Conservation (phyloP, 1,140 invertebrate species). For the Lepidostoma basale region DNA sequence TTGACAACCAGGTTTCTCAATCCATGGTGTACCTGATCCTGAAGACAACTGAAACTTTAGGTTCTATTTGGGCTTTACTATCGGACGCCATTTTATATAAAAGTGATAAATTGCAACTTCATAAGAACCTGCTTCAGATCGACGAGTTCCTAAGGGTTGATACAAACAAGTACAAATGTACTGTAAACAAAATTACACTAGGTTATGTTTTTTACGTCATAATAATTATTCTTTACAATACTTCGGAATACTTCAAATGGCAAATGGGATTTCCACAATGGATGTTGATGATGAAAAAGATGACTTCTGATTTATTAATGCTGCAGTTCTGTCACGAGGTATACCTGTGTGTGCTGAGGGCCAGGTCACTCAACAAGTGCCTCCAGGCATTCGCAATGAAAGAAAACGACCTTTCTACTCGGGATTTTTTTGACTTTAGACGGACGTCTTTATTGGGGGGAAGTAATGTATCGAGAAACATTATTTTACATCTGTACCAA, state of each 20-base stretch:
- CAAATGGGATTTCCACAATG: conserved; percentile 9
- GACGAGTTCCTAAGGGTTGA: conserved; percentile 11
- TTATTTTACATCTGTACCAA: background rate
- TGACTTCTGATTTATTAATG: conserved; percentile 14
- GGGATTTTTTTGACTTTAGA: too few species aligned
- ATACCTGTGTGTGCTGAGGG: conserved; percentile 6
- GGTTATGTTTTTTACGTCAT: background rate
- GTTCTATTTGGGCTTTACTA: background rate
- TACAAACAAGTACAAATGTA: background rate
- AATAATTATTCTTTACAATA: background rate
- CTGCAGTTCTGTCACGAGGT: conserved; percentile 21
- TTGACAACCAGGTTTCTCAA: background rate
- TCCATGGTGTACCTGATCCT: background rate
- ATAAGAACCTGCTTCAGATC: background rate
- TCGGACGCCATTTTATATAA: conserved; percentile 11
- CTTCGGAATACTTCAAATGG: conserved; percentile 13
- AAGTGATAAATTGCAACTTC: conserved; percentile 4
- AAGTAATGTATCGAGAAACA: background rate
- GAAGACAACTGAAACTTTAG: conserved; percentile 2
- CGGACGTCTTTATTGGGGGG: background rate
- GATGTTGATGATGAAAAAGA: conserved; percentile 17
- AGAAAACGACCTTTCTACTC: background rate
- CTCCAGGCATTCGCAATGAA: background rate
- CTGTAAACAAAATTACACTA: background rate
- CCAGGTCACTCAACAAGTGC: background rate